Percentiles rank a stretch among this genome's conserved stretches.
These are phyloP conservation scores for Lasioglossum zephyrum DNA, from an alignment of 2,888 invertebrate genomes.

Conservation along the genomic window DNA sequence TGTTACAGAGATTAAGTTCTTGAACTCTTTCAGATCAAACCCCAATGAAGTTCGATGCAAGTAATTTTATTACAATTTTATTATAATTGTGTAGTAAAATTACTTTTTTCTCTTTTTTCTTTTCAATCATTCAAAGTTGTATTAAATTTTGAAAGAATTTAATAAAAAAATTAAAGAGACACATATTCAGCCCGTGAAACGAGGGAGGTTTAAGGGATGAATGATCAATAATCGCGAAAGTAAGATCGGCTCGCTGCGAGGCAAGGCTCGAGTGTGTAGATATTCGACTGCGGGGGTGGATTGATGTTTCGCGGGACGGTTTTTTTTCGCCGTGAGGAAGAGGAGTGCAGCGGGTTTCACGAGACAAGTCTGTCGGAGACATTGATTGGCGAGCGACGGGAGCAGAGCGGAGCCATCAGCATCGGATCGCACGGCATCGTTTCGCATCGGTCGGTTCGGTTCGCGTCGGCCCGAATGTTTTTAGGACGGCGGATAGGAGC, in stretches of 20 bases:
- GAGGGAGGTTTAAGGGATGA: no score
- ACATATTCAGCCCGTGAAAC: no score
- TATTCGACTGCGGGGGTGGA: not conserved
- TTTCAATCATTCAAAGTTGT: no score
- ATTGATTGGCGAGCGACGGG: constrained; percentile 82
- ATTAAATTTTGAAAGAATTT: no score
- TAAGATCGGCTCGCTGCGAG: not conserved
- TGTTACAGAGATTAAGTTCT: no score
- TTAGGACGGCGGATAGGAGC: constrained; percentile 84
- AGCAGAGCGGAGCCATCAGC: constrained; percentile 68
- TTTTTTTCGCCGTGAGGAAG: not conserved
- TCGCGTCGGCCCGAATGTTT: constrained; percentile 81
- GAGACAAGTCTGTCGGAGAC: constrained; percentile 76
- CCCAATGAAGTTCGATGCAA: no score
- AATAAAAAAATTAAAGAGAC: no score
- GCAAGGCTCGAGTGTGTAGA: constrained; percentile 1
- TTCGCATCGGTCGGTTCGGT: constrained; percentile 68
- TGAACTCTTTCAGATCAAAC: no score
- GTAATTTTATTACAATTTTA: no score
- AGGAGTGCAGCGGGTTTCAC: constrained; percentile 65
- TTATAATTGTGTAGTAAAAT: no score
- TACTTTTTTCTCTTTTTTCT: no score
- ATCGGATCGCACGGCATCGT: constrained; percentile 62
- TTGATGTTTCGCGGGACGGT: constrained; percentile 24
- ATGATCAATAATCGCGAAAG: not conserved